Conservation (phyloP, 1,140 invertebrate genomes). For the Armadillidium nasatum region DNA sequence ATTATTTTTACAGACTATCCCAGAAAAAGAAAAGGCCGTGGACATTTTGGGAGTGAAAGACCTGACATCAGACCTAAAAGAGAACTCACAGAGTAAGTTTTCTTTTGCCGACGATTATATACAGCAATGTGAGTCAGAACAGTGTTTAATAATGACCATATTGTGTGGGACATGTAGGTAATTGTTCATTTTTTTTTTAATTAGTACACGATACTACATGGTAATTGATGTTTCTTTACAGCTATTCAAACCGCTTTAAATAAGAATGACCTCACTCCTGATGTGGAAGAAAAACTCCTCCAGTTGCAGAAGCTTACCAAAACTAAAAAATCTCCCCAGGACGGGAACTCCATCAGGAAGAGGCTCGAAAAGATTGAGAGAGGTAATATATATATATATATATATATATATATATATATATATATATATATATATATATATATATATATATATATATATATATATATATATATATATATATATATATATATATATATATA, state of each 20-base stretch:
- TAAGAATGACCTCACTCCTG: slow-evolving; percentile 81
- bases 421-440: no score
- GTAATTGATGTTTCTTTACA: slow-evolving; percentile 45
- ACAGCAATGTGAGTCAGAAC: slow-evolving; percentile 67
- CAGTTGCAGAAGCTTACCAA: slow-evolving; percentile 82
- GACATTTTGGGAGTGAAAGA: not conserved
- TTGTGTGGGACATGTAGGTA: no score
- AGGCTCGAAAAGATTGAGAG: not conserved
- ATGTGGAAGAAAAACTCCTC: slow-evolving; percentile 85
- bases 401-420: no score
- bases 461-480: no score
- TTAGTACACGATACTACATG: not conserved
- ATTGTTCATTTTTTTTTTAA: not conserved
- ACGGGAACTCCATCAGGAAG: slow-evolving; percentile 25
- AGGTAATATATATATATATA: no score
- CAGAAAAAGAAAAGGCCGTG: not conserved
- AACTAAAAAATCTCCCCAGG: slow-evolving; percentile 57
- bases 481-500: no score
- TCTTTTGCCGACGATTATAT: slow-evolving; percentile 81
- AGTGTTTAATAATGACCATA: no score
- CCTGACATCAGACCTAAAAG: not conserved
- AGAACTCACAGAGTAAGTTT: slow-evolving; percentile 60
- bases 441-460: no score
- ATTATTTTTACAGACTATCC: not conserved
- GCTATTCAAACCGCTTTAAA: slow-evolving; percentile 59